These are phyloP conservation scores for Chydorus sphaericus DNA, from an alignment of 2,888 invertebrate genomes.

Conservation along the genomic window DNA sequence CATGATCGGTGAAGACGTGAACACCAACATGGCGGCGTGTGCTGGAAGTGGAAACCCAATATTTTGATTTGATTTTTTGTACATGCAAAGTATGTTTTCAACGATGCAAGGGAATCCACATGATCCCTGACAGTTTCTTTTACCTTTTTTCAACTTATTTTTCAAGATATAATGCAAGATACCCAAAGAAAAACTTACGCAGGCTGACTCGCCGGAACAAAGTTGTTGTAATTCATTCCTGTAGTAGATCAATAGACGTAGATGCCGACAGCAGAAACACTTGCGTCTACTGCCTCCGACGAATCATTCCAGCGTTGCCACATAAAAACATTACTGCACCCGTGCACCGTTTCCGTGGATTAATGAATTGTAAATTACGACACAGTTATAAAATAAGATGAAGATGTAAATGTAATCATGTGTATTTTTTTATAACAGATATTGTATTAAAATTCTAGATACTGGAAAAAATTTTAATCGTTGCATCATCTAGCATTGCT, in stretches of 20 bases:
- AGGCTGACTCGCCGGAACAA: constrained; percentile 2
- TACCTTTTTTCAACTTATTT: neutral
- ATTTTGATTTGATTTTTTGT: too few species aligned
- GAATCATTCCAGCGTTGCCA: too few species aligned
- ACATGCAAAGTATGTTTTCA: neutral
- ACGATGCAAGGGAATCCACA: constrained; percentile 1
- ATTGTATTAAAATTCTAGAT: too few species aligned
- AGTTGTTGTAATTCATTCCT: constrained; percentile 1
- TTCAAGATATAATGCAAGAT: neutral
- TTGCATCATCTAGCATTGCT: too few species aligned
- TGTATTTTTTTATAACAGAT: too few species aligned
- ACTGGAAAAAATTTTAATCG: too few species aligned
- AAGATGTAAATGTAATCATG: too few species aligned
- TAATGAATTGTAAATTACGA: too few species aligned
- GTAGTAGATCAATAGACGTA: constrained; percentile 2
- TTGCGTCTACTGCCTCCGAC: neutral
- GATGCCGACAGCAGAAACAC: too few species aligned
- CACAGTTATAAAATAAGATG: too few species aligned
- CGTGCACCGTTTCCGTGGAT: too few species aligned
- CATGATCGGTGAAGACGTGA: constrained; percentile 11
- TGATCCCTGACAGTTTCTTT: constrained; percentile 5
- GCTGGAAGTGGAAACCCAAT: constrained; percentile 8
- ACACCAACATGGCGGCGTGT: constrained; percentile 14
- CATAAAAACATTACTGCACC: too few species aligned
- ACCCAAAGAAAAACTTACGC: constrained; percentile 10